These are phyloP conservation scores for Sarcophaga rosellei DNA, from an alignment of 2,888 invertebrate genomes.

Conservation along the genomic window DNA sequence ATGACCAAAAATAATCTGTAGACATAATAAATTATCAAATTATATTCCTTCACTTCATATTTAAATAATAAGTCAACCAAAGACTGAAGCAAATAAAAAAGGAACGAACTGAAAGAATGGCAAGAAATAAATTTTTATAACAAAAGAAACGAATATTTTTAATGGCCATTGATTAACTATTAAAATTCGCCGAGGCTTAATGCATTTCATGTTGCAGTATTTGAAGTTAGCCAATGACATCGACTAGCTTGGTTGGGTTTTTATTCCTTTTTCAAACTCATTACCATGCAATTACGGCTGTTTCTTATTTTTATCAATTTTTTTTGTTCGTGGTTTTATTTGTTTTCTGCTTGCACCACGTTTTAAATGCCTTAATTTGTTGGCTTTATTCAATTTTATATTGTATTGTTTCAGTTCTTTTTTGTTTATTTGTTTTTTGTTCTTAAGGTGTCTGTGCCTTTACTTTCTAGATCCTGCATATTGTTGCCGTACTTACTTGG, in stretches of 20 bases:
- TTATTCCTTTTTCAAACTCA: slow-evolving; percentile 9
- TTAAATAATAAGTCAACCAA: slow-evolving; percentile 18
- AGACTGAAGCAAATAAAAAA: neutral
- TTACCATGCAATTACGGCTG: slow-evolving; percentile 53
- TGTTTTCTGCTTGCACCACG: too few species aligned
- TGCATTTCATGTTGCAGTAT: too few species aligned
- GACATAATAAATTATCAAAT: slow-evolving; percentile 70
- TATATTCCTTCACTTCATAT: slow-evolving; percentile 68
- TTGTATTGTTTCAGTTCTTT: too few species aligned
- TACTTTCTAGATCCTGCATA: slow-evolving; percentile 54
- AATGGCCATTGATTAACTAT: slow-evolving; percentile 21
- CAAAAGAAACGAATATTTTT: neutral
- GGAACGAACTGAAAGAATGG: neutral
- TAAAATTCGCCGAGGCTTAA: neutral
- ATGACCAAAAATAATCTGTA: slow-evolving; percentile 43
- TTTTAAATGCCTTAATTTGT: slow-evolving; percentile 53
- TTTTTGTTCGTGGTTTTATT: too few species aligned
- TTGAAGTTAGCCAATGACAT: neutral
- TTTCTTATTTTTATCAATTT: too few species aligned
- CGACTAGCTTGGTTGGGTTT: too few species aligned
- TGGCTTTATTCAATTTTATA: slow-evolving; percentile 35
- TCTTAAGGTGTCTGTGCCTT: slow-evolving; percentile 52
- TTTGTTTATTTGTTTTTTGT: slow-evolving; percentile 21
- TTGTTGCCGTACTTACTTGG: slow-evolving; percentile 13
- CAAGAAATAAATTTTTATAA: neutral